Conservation (phyloP, 2,888 invertebrate genomes). For the Odontothrips loti region DNA sequence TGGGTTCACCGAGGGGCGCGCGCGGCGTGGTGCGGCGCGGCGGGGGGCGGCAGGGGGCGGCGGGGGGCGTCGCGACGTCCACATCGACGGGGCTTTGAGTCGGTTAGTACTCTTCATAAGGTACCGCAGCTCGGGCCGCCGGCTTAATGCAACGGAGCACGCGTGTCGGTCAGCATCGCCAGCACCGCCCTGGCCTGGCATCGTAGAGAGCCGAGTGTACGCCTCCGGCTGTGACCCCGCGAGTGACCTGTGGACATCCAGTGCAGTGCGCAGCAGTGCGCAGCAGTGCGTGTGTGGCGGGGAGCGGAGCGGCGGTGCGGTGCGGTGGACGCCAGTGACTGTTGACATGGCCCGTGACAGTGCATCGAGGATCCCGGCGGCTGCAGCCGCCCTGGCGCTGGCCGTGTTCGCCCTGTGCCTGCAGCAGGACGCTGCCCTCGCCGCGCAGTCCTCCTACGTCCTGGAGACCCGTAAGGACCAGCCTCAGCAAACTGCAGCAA, state of each 20-base stretch:
- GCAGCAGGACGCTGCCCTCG: background rate
- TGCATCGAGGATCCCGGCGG: background rate
- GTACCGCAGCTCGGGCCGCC: background rate
- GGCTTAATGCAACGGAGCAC: background rate
- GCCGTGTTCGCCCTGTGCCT: background rate
- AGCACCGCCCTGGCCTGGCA: too few species aligned
- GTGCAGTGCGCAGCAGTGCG: background rate
- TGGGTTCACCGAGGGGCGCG: background rate
- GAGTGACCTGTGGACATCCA: background rate
- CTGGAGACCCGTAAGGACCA: conserved; percentile 9
- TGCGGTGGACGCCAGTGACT: background rate
- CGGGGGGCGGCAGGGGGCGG: background rate
- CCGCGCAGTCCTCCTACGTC: background rate
- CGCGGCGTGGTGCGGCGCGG: background rate
- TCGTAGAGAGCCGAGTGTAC: background rate
- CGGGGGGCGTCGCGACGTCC: background rate
- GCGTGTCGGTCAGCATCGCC: background rate
- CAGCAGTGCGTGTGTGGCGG: background rate
- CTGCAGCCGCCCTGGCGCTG: background rate
- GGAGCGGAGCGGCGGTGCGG: background rate
- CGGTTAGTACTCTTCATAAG: conserved; percentile 17
- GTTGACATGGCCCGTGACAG: background rate
- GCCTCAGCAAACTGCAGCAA: background rate
- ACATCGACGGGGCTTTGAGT: background rate
- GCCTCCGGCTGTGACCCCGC: background rate